Evolutionary conservation across 2,113 vertebrate species (phyloP), one percentile per base, ranked within the genome.

Genomic region (Parotia lawesii): DNA sequence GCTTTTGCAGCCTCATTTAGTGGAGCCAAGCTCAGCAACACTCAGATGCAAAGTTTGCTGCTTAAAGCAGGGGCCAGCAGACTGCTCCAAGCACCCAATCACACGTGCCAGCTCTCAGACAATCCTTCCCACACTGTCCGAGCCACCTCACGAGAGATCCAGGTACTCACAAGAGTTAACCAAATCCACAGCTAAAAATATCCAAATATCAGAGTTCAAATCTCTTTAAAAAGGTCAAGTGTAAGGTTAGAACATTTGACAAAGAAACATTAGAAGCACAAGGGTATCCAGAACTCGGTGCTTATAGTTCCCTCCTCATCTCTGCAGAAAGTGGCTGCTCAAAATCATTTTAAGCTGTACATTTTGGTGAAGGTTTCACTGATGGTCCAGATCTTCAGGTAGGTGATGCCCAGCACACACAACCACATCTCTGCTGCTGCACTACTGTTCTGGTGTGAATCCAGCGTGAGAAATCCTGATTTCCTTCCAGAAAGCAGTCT

Each of bases 121-220:
- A 95, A 87, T 45, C 75, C 50, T 83, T 69, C 35, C 57, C 56
- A 58, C 2, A 0, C 51, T 64, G 57, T n/a, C 27, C 44, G 0
- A 79, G n/a, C 23, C 28, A 3, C 40, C 11, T 58, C 38, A 44
- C 0, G 0, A 18, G 58, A 50, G 40, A 77, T n/a, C 22, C 70
- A 91, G 75, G 75, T 92, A 89, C 54, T 80, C 57, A 33, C 23
- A 73, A 75, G 72, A 67, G 57, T 79, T 96, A 97, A 97, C 19
- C 73, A 85, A 95, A 94, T 73, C 89, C 92, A 74, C 47, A 70
- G 78, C 77, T 97, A 97, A 97, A 96, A 96, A 97, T 96, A 98
- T 37, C 75, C 60, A 76, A 87, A 92, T 38, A 92, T 57, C 88
- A 90, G 86, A 94, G 94, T 85, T 65, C 87, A 87, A 71, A 69